phyloP scores from a whole-genome alignment of 2,888 invertebrate species.

The Drosophila kambysellisi region DNA sequence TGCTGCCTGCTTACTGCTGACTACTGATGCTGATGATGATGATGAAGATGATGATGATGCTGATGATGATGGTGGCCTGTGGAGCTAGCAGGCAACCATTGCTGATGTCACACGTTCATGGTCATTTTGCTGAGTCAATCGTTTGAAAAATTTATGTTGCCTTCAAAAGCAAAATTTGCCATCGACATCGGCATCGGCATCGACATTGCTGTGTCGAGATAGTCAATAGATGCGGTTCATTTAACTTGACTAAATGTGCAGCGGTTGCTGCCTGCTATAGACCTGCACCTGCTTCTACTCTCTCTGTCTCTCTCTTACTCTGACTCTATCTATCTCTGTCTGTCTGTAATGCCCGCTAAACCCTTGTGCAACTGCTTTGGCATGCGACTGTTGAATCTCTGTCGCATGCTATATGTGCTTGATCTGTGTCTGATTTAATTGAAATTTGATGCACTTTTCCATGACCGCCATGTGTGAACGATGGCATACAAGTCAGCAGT shows the following conservation, averaged over 20 bases:
- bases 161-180: constrained; percentile 78
- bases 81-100: constrained; percentile 38
- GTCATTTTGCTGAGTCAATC: constrained; percentile 80
- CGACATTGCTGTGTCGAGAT: constrained; percentile 52
- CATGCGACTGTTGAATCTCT: constrained; percentile 26
- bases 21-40: constrained; percentile 23
- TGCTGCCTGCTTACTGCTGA: constrained; percentile 25
- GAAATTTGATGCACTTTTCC: constrained; percentile 69
- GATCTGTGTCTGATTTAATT: constrained; percentile 77
- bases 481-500: constrained; percentile 26
- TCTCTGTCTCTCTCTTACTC: neutral
- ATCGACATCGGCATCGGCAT: constrained; percentile 22
- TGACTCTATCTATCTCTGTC: neutral
- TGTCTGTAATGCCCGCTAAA: constrained; percentile 3
- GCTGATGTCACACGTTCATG: constrained; percentile 80
- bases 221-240: constrained; percentile 80
- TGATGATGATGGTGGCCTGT: constrained; percentile 14
- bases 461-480: constrained; percentile 33
- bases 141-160: constrained; percentile 80
- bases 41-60: constrained; percentile 13
- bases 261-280: constrained; percentile 47
- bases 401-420: constrained; percentile 32
- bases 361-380: constrained; percentile 8
- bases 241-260: constrained; percentile 79
- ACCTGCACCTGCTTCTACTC: constrained; percentile 9